These are phyloP conservation scores for Coenonympha glycerion DNA, from an alignment of 2,888 invertebrate genomes.

Conservation along the genomic window DNA sequence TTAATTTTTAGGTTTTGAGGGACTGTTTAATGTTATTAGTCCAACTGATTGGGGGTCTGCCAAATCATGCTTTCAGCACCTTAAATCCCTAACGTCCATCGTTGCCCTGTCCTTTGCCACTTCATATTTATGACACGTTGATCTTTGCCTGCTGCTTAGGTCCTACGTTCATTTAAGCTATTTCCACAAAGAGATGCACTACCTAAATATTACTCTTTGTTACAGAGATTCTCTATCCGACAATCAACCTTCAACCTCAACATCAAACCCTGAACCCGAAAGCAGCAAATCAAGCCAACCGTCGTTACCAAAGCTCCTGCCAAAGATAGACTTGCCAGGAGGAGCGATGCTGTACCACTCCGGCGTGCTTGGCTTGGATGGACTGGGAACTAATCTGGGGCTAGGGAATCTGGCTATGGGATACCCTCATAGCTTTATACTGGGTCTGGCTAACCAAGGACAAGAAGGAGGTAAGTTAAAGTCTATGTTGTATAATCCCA, in stretches of 20 bases:
- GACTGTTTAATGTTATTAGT: no score
- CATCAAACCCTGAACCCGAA: slow-evolving; percentile 57
- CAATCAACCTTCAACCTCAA: slow-evolving; percentile 58
- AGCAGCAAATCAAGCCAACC: slow-evolving; percentile 54
- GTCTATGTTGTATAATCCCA: not conserved
- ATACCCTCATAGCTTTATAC: slow-evolving; percentile 68
- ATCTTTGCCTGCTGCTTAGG: no score
- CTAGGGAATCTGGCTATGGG: slow-evolving; percentile 66
- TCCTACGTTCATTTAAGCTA: no score
- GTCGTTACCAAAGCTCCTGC: slow-evolving; percentile 52
- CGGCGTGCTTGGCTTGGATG: slow-evolving; percentile 57
- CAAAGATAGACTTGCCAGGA: slow-evolving; percentile 63
- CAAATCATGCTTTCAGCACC: no score
- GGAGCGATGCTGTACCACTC: slow-evolving; percentile 69
- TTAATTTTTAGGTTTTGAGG: no score
- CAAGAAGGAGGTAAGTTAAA: slow-evolving; percentile 60
- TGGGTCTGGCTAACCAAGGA: slow-evolving; percentile 68
- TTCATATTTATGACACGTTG: no score
- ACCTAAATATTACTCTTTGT: not conserved
- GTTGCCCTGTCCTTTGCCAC: no score
- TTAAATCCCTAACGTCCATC: no score
- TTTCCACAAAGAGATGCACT: no score
- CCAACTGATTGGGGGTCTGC: no score
- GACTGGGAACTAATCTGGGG: slow-evolving; percentile 58
- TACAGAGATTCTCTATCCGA: slow-evolving; percentile 50